Evolutionary conservation across 2,888 invertebrate species (phyloP), one percentile per base, ranked within the genome.

Genomic region (Cyclophora punctaria): DNA sequence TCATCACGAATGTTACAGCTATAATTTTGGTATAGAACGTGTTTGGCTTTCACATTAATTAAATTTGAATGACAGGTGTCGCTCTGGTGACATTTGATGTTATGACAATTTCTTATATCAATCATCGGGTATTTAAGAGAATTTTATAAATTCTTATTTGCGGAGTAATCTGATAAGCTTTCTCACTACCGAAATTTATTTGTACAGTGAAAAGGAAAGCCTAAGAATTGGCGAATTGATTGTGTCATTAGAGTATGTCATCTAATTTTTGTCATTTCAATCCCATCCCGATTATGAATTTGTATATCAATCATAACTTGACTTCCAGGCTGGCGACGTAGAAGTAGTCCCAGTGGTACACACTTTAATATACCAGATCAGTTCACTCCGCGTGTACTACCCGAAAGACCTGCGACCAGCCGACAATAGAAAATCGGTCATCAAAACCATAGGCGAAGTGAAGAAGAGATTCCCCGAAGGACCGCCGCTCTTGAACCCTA

Each of bases 261-360:
- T 46, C 40, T 44, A n/a, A 6, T 50, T 52, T 43, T 48, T 46
- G 44, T 47, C 20, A 20, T 20, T 20, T 20, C 20, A 20, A 20
- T 20, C 20, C 20, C 20, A 20, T 20, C 20, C 20, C 20, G 20
- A 20, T 2, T 20, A 20, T 2, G 20, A 20, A 20, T 20, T 20
- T 20, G 20, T 20, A 20, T 20, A 20, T 20, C 20, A 20, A 20
- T 20, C 20, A 20, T 20, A 20, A 20, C 20, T 20, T 20, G 20
- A 20, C 43, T 50, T 52, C 3, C 86, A 94, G 85, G 89, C 91
- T 50, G 96, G 96, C 2, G 95, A 96, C 63, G 93, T 97, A 79
- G 96, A 97, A 89, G 96, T 96, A 3, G 94, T 98, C 0, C 95
- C 97, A 4, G 94, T 98, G 0, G 80, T 94, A 6, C 93, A 97